phyloP scores from a whole-genome alignment of 2,888 invertebrate genomes.

The Harpagoxenus sublaevis region DNA sequence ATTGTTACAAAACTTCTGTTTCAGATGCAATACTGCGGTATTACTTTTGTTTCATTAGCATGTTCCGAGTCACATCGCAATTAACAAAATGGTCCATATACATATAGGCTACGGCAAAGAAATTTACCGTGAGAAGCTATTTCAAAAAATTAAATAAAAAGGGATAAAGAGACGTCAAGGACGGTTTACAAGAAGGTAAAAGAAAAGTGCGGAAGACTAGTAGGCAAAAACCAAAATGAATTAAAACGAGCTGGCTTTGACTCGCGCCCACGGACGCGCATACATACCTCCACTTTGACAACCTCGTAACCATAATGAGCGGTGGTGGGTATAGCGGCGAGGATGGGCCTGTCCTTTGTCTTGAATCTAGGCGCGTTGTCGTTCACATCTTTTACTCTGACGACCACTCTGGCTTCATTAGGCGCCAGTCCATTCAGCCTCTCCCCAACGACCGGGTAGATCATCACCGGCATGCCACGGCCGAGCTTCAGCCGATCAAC shows the following conservation, averaged over 20 bases:
- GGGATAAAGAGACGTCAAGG: not conserved
- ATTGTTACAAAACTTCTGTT: not conserved
- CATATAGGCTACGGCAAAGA: not conserved
- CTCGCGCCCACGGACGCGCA: not conserved
- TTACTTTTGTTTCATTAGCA: not conserved
- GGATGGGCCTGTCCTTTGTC: constrained; percentile 91
- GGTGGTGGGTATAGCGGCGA: constrained; percentile 93
- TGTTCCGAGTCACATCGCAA: not conserved
- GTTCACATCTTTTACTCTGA: constrained; percentile 93
- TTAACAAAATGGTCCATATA: not conserved
- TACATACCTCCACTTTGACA: constrained; percentile 90
- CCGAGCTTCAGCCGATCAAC: constrained; percentile 88
- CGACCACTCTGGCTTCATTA: constrained; percentile 93
- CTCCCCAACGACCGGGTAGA: constrained; percentile 92
- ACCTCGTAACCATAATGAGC: constrained; percentile 94
- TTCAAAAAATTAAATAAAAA: constrained; percentile 34
- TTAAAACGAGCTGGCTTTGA: constrained; percentile 59
- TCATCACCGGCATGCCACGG: constrained; percentile 91
- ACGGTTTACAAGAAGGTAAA: constrained; percentile 1
- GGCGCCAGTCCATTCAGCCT: constrained; percentile 90
- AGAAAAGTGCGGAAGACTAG: constrained; percentile 1
- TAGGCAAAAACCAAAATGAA: constrained; percentile 60
- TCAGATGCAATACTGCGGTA: not conserved
- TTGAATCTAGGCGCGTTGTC: constrained; percentile 94
- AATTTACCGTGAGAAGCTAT: not conserved